A percentile compares a stretch with the other conserved stretches of the same genome.
These are phyloP conservation scores for Spondyliosoma cantharus DNA, from an alignment of 2,797 vertebrate genomes.

Conservation along the genomic window DNA sequence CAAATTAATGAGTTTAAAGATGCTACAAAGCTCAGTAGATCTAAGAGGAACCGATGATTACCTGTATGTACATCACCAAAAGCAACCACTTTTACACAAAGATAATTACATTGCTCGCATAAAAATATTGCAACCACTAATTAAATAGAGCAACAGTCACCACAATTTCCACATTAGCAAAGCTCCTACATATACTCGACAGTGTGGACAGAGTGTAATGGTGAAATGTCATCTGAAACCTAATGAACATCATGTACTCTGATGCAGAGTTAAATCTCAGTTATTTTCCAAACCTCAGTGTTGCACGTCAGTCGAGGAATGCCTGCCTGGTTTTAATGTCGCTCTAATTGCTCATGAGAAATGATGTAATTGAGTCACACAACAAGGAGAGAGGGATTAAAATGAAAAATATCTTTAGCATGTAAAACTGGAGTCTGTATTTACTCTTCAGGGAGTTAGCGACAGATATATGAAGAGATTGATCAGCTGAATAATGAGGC, in stretches of 20 bases:
- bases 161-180: neutral
- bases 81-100: neutral
- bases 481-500: neutral
- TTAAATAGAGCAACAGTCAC: neutral
- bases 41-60: neutral
- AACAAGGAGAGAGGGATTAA: neutral
- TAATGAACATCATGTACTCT: neutral
- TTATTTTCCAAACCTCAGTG: neutral
- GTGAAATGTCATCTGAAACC: slow-evolving; percentile 15
- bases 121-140: neutral
- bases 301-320: neutral
- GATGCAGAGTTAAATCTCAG: neutral
- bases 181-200: neutral
- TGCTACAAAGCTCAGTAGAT: neutral
- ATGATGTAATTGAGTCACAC: slow-evolving; percentile 3
- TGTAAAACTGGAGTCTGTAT: neutral
- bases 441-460: neutral
- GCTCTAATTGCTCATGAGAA: slow-evolving; percentile 11
- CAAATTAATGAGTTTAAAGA: neutral
- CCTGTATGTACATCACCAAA: neutral
- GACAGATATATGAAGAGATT: neutral
- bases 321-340: slow-evolving; percentile 3
- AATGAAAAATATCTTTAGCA: neutral
- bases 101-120: neutral
- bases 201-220: neutral